Evolutionary conservation across 2,888 invertebrate species (phyloP).

Genomic region (Eupelmus urozonus): DNA sequence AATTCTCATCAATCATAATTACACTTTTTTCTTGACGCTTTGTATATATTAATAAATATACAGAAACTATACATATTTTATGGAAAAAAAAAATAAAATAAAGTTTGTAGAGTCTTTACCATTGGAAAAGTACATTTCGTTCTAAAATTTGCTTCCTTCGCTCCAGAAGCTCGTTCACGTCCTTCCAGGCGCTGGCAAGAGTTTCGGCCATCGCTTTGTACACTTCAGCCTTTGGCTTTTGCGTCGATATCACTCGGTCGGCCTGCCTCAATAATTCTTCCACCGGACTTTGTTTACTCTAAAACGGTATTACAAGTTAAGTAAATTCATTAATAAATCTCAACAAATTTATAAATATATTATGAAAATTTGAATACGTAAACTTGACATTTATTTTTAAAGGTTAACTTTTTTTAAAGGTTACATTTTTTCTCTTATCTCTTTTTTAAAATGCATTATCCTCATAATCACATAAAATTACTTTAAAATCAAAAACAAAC

Average conservation of each 20-base stretch:
- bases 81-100: too few species aligned
- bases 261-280: constrained; percentile 91
- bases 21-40: neutral
- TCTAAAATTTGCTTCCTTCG: constrained; percentile 87
- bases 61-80: too few species aligned
- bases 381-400: too few species aligned
- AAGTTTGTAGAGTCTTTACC: constrained; percentile 72
- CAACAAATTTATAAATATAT: neutral
- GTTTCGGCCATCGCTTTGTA: constrained; percentile 94
- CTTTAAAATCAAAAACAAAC: too few species aligned
- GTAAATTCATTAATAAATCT: neutral
- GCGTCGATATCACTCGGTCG: constrained; percentile 89
- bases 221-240: constrained; percentile 87
- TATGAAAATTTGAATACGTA: neutral
- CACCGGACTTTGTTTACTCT: constrained; percentile 93
- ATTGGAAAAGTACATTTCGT: constrained; percentile 88
- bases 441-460: too few species aligned
- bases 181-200: constrained; percentile 87
- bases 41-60: too few species aligned
- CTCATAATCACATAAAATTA: too few species aligned
- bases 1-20: neutral
- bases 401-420: too few species aligned
- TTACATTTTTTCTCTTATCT: too few species aligned
- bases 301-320: constrained; percentile 63
- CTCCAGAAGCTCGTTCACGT: constrained; percentile 88